phyloP scores from a whole-genome alignment of 2,797 vertebrate genomes.

The Gymnothorax javanicus region DNA sequence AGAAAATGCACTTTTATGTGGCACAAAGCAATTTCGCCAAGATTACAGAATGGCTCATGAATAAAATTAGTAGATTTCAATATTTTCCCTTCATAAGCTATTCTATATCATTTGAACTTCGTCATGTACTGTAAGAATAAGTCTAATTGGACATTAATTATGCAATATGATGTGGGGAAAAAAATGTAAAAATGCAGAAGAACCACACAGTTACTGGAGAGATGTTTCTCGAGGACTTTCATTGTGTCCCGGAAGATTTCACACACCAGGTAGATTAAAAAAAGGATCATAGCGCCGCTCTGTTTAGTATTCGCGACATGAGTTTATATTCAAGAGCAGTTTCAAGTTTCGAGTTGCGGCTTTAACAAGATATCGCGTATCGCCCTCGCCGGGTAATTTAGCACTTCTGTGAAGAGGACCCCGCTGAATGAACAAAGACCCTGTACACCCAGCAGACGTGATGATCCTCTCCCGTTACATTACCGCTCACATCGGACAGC shows the following conservation, averaged over 20 bases:
- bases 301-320: conserved; percentile 53
- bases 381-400: conserved; percentile 59
- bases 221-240: not conserved
- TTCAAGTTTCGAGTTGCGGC: conserved; percentile 59
- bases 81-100: not conserved
- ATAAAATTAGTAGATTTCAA: not conserved
- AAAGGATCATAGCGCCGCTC: conserved; percentile 44
- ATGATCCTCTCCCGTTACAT: not conserved
- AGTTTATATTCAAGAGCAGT: conserved; percentile 58
- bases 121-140: not conserved
- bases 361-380: conserved; percentile 66
- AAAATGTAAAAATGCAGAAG: not conserved
- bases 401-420: not conserved
- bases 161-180: conserved; percentile 11
- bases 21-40: not conserved
- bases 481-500: not conserved
- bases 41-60: not conserved
- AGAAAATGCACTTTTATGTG: not conserved
- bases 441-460: conserved; percentile 63
- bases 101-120: not conserved
- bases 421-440: conserved; percentile 64
- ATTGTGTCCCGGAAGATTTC: not conserved
- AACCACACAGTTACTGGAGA: conserved; percentile 21
- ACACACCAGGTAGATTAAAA: not conserved
- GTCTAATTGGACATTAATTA: conserved; percentile 19